phyloP scores from a whole-genome alignment of 2,797 vertebrate genomes.

The Gila robusta region DNA sequence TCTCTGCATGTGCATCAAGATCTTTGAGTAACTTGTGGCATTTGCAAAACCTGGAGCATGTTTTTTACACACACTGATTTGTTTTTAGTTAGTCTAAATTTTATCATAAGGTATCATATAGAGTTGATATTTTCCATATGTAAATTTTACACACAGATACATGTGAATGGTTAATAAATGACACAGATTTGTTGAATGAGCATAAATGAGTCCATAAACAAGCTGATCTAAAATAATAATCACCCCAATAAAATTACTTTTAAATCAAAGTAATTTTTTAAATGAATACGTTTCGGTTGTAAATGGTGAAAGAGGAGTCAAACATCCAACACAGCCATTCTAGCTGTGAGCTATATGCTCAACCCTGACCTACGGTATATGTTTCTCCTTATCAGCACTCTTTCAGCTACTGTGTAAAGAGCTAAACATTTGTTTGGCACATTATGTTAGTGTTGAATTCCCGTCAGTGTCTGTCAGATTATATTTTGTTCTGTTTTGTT shows the following conservation, averaged over 20 bases:
- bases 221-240: background rate
- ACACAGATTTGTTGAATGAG: background rate
- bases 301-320: background rate
- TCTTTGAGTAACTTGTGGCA: background rate
- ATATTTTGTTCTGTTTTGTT: background rate
- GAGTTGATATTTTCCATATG: background rate
- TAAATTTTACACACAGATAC: background rate
- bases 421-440: slow-evolving; percentile 30
- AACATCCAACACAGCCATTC: background rate
- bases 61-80: background rate
- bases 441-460: slow-evolving; percentile 19
- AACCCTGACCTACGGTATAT: background rate
- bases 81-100: background rate
- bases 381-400: background rate
- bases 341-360: background rate
- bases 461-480: slow-evolving; percentile 40
- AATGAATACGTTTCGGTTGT: background rate
- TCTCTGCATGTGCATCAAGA: background rate
- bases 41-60: background rate
- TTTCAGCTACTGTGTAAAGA: background rate
- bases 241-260: background rate
- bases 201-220: no score
- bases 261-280: background rate
- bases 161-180: background rate
- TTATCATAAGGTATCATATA: background rate